Base-by-base conservation (phyloP, 2,888 invertebrate species). In the Psylliodes chrysocephalus region DNA sequence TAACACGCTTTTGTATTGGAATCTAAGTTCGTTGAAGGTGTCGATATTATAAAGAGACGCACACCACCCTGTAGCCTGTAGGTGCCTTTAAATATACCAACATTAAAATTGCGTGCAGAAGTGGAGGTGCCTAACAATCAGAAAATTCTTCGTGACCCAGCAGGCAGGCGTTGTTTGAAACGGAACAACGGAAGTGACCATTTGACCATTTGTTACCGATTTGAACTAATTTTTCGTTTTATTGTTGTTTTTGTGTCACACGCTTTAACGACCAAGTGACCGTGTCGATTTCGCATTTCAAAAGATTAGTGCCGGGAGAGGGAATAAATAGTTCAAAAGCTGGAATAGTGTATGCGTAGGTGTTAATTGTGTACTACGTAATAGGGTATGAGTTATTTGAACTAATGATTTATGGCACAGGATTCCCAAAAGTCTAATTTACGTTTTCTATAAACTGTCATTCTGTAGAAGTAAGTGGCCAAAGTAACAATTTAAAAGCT, bases 181-280 rank as follows among this genome's bases (percentile, higher is more conserved):
- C 46, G 44, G 44, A 44, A 56, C 14, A 25, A 55, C 65, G 70
- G 70, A 71, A 71, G 64, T 69, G 60, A 62, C 68, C 68, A 63
- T 68, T 70, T 67, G 70, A 62, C 70, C 70, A 67, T 67, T 68
- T 67, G 70, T 66, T 66, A 18, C 25, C 66, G 57, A 44, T 56
- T 65, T 69, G 60, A 57, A 61, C 53, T 60, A 63, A 64, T 66
- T 66, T 68, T 64, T 64, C 60, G 52, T 44, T 55, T 60, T 63
- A 67, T 67, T 69, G 64, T 65, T 66, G 56, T 61, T 62, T 61
- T 63, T 54, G 66, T 59, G 62, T 53, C 46, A 40, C 56, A 19
- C 42, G 49, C 15, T 49, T 28, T 49, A 49, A 49, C 2, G 28
- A 53, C 54, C 19, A 35, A 65, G 62, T 63, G 42, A 66, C 59